These are phyloP conservation scores for Poeciliopsis gracilis DNA, from an alignment of 2,797 vertebrate genomes.

Conservation along the genomic window DNA sequence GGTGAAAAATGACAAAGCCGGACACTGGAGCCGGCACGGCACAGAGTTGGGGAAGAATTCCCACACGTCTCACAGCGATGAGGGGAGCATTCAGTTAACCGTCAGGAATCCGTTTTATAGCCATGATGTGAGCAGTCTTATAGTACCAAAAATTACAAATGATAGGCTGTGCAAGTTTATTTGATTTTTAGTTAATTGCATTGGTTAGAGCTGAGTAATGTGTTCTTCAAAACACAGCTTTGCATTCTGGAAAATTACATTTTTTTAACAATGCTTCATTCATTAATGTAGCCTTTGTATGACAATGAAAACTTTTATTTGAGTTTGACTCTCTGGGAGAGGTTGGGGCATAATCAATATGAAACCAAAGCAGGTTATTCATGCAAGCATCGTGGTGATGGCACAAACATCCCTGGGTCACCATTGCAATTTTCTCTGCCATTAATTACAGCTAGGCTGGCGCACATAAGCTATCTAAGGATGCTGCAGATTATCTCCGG, in stretches of 20 bases:
- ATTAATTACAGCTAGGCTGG: slow-evolving; percentile 72
- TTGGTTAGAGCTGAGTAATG: not conserved
- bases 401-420: slow-evolving; percentile 69
- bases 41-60: slow-evolving; percentile 56
- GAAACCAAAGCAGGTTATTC: slow-evolving; percentile 49
- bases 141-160: not conserved
- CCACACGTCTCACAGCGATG: slow-evolving; percentile 59
- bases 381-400: slow-evolving; percentile 35
- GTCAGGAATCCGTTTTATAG: not conserved
- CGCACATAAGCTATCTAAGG: slow-evolving; percentile 71
- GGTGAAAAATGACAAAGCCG: slow-evolving; percentile 70
- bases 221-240: not conserved
- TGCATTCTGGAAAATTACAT: not conserved
- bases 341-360: slow-evolving; percentile 1
- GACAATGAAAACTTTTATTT: not conserved
- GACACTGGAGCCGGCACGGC: slow-evolving; percentile 70
- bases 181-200: not conserved
- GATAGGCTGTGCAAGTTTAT: not conserved
- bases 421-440: slow-evolving; percentile 62
- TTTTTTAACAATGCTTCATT: not conserved
- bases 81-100: slow-evolving; percentile 8
- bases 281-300: not conserved
- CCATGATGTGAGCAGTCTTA: too few relatives aligned
- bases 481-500: slow-evolving; percentile 78
- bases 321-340: not conserved